A percentile compares a stretch with the other conserved stretches of the same genome.
Conservation (phyloP, 2,113 vertebrate species). For the Rhea pennata region DNA sequence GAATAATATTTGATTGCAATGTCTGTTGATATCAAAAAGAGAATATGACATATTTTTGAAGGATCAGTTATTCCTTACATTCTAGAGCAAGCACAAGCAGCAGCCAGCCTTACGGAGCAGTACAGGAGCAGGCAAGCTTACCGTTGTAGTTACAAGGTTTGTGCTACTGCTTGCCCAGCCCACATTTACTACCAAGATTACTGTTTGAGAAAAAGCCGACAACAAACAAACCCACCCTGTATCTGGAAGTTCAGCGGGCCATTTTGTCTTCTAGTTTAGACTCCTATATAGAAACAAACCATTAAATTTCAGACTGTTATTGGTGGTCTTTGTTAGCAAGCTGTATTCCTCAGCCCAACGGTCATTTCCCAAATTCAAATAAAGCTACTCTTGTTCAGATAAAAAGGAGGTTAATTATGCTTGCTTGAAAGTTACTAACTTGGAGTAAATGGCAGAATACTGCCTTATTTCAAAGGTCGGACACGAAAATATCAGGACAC, state of each 20-base stretch:
- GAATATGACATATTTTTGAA: neutral
- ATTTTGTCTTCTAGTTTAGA: neutral
- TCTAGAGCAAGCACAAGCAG: neutral
- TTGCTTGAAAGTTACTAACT: too few species aligned
- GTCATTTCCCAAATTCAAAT: too few species aligned
- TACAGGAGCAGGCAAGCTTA: neutral
- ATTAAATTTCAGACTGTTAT: neutral
- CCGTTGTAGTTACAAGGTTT: neutral
- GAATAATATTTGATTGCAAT: neutral
- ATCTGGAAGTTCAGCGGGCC: neutral
- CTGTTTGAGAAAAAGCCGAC: neutral
- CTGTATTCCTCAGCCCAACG: too few species aligned
- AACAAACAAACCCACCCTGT: too few species aligned
- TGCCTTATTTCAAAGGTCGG: too few species aligned
- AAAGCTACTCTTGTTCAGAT: too few species aligned
- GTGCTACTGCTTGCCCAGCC: neutral
- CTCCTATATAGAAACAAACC: neutral
- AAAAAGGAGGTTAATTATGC: too few species aligned
- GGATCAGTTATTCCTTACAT: neutral
- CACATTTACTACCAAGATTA: neutral
- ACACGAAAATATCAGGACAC: too few species aligned
- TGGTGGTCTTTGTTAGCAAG: too few species aligned
- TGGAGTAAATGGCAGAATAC: too few species aligned
- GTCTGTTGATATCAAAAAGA: neutral
- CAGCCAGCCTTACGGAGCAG: neutral